These are phyloP conservation scores for Ellobium chinense DNA, from an alignment of 2,888 invertebrate genomes.

Conservation along the genomic window DNA sequence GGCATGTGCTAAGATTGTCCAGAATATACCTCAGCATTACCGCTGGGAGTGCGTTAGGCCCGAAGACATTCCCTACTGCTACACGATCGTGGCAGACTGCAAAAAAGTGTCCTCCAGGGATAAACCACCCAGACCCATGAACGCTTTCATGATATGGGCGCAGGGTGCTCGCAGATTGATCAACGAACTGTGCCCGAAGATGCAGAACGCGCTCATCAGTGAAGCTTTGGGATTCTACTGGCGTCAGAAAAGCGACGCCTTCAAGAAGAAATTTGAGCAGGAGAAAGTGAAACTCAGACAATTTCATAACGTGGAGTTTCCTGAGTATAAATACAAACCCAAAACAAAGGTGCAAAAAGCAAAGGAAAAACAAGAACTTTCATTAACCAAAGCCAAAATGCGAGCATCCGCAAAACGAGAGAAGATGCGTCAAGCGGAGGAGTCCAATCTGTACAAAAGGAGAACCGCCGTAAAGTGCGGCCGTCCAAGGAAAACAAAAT, in stretches of 20 bases:
- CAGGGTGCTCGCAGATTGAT: slow-evolving; percentile 42
- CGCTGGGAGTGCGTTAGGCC: slow-evolving; percentile 43
- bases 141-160: slow-evolving; percentile 47
- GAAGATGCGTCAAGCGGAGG: neutral
- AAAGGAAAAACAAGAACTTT: slow-evolving; percentile 35
- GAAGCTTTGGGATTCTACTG: slow-evolving; percentile 38
- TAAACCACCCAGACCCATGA: slow-evolving; percentile 45
- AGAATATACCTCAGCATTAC: slow-evolving; percentile 42
- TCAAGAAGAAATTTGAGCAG: slow-evolving; percentile 36
- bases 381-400: slow-evolving; percentile 32
- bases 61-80: slow-evolving; percentile 42
- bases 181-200: slow-evolving; percentile 43
- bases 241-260: slow-evolving; percentile 33
- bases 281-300: slow-evolving; percentile 38
- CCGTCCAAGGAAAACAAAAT: slow-evolving; percentile 17
- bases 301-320: slow-evolving; percentile 41
- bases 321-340: slow-evolving; percentile 43
- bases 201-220: slow-evolving; percentile 46
- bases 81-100: slow-evolving; percentile 45
- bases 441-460: neutral
- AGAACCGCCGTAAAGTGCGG: neutral
- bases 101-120: slow-evolving; percentile 35
- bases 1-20: slow-evolving; percentile 44
- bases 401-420: slow-evolving; percentile 27
- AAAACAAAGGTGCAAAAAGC: slow-evolving; percentile 46